A percentile compares a stretch with the other conserved stretches of the same genome.
These are phyloP conservation scores for Cephus rjabovi DNA, from an alignment of 2,888 invertebrate species.

Conservation along the genomic window DNA sequence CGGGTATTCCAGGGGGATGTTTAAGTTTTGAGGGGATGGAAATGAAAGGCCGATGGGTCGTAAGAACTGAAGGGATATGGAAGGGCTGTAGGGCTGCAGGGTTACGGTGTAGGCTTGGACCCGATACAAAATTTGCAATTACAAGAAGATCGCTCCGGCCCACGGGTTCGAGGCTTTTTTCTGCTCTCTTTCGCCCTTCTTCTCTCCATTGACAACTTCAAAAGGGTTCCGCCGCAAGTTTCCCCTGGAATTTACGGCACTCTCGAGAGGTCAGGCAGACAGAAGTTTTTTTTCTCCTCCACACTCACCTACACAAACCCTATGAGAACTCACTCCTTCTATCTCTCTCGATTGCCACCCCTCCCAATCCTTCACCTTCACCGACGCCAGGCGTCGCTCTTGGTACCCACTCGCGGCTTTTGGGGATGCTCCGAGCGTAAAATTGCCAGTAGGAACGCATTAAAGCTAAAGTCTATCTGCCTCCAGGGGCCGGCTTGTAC, in stretches of 20 bases:
- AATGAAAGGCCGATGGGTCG: neutral
- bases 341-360: neutral
- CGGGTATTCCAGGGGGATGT: neutral
- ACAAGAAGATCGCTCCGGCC: constrained; percentile 16
- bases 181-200: neutral
- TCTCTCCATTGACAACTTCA: constrained; percentile 7
- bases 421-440: constrained; percentile 53
- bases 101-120: constrained; percentile 13
- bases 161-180: neutral
- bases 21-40: neutral
- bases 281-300: neutral
- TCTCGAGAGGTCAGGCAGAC: constrained; percentile 1
- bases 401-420: constrained; percentile 39
- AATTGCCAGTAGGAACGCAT: constrained; percentile 55
- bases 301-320: neutral
- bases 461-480: constrained; percentile 46
- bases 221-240: constrained; percentile 2
- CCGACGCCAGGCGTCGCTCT: neutral
- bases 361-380: neutral
- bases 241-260: neutral
- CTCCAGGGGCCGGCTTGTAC: constrained; percentile 31
- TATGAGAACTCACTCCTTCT: neutral
- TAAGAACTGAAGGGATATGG: neutral
- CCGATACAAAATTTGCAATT: constrained; percentile 27
- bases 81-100: neutral